Percentiles rank a stretch among this genome's conserved stretches.
phyloP scores from a whole-genome alignment of 2,888 invertebrate species.

The Brachynemurus nebulosus region DNA sequence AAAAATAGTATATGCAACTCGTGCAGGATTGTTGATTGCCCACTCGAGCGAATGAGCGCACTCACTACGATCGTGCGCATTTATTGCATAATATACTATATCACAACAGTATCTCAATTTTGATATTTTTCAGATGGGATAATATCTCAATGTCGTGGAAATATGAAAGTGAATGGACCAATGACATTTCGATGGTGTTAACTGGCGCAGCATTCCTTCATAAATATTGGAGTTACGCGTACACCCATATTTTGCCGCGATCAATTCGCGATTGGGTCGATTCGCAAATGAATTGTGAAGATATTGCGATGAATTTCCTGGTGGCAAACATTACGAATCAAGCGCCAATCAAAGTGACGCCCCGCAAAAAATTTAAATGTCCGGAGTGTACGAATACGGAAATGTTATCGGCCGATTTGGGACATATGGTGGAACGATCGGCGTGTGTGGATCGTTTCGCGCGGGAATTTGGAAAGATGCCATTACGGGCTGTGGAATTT shows the following conservation, averaged over 20 bases:
- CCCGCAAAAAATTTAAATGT: slow-evolving; percentile 93
- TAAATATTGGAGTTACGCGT: slow-evolving; percentile 91
- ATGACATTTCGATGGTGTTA: slow-evolving; percentile 88
- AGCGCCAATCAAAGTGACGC: slow-evolving; percentile 87
- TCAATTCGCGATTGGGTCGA: slow-evolving; percentile 84
- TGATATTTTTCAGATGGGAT: slow-evolving; percentile 46
- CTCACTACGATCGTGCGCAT: too few species aligned
- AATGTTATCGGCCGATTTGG: slow-evolving; percentile 83
- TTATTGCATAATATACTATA: neutral
- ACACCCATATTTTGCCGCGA: slow-evolving; percentile 76
- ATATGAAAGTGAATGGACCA: slow-evolving; percentile 96
- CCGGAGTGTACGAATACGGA: slow-evolving; percentile 88
- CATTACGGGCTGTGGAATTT: slow-evolving; percentile 78
- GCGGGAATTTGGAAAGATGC: slow-evolving; percentile 73
- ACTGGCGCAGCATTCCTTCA: slow-evolving; percentile 96
- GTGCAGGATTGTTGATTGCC: too few species aligned
- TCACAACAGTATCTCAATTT: neutral
- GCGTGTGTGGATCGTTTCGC: slow-evolving; percentile 71
- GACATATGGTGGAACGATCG: slow-evolving; percentile 86
- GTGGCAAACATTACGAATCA: slow-evolving; percentile 87
- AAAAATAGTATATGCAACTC: too few species aligned
- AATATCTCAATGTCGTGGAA: slow-evolving; percentile 74
- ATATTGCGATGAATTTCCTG: slow-evolving; percentile 96
- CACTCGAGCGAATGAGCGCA: too few species aligned
- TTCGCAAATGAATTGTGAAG: slow-evolving; percentile 93